Percentiles rank a stretch among this genome's conserved stretches.
Conservation (phyloP, 2,888 invertebrate species). For the Metalampra italica region DNA sequence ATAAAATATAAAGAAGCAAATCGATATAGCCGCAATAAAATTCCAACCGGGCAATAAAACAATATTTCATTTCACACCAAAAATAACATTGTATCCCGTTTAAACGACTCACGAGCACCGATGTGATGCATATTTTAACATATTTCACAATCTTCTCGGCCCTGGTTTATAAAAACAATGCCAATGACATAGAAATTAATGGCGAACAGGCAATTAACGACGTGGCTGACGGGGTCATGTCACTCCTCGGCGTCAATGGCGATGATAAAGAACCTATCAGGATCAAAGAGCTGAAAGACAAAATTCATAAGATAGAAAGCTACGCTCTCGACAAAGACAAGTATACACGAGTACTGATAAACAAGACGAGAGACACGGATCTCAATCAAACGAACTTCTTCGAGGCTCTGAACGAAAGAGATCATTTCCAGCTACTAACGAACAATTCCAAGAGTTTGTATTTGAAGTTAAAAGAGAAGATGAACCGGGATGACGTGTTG, state of each 20-base stretch:
- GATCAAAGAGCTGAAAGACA: slow-evolving; percentile 45
- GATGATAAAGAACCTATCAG: slow-evolving; percentile 22
- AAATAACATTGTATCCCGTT: background rate
- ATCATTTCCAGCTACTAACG: slow-evolving; percentile 37
- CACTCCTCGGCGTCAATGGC: slow-evolving; percentile 18
- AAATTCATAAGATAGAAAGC: slow-evolving; percentile 39
- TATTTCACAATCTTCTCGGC: background rate
- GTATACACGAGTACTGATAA: slow-evolving; percentile 32
- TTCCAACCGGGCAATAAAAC: background rate
- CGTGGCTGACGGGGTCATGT: slow-evolving; percentile 30
- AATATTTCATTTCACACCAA: background rate
- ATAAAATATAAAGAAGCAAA: background rate
- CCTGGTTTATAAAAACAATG: background rate
- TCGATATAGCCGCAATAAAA: background rate
- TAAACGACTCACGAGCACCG: background rate
- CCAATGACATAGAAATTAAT: background rate
- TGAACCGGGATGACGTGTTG: slow-evolving; percentile 61
- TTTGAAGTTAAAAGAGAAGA: slow-evolving; percentile 54
- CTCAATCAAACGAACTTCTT: slow-evolving; percentile 55
- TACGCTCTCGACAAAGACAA: slow-evolving; percentile 45
- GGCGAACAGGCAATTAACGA: slow-evolving; percentile 9
- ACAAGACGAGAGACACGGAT: slow-evolving; percentile 34
- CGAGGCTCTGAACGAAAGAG: slow-evolving; percentile 45
- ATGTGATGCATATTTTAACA: background rate
- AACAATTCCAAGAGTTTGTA: slow-evolving; percentile 46